Evolutionary conservation across 2,888 invertebrate species (phyloP), one percentile per base, ranked within the genome.

Genomic region (Zaprionus obscuricornis): DNA sequence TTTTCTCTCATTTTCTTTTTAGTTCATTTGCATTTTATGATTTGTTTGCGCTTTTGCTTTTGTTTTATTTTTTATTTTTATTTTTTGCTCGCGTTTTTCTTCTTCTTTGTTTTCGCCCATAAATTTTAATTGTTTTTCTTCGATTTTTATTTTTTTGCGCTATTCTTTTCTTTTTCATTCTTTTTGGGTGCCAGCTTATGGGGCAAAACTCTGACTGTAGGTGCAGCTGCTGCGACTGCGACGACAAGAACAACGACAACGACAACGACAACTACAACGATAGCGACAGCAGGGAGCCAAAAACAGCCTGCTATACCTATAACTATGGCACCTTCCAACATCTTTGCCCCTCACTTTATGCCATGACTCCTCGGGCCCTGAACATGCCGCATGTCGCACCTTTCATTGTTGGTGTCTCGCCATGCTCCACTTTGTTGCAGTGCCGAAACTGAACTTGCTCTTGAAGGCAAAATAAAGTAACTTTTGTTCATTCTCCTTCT

Each of bases 81-180:
- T 74, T 72, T 62, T 65, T 46, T n/a, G n/a, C n/a, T n/a, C 56
- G 42, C 60, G 47, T 55, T 67, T 65, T 75, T 64, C 46, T 58
- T n/a, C n/a, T n/a, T n/a, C n/a, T n/a, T n/a, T n/a, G n/a, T n/a
- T n/a, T n/a, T n/a, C n/a, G n/a, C n/a, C 74, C 74, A 76, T 76
- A 74, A 63, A 78, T 82, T 85, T 74, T 82, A 82, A 82, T 82
- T 82, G 85, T 82, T 68, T 82, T 82, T 85, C 75, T 75, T 82
- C 74, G 78, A 82, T 82, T 85, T 78, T 78, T 63, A 59, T 63
- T 66, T n/a, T n/a, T n/a, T 77, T 69, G 52, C 59, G 50, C 43
- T 56, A 39, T 60, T 66, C 66, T 47, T 50, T 34, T 18, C n/a
- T n/a, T n/a, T n/a, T n/a, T n/a, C 57, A 39, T 60, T 66, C 66